Conservation (phyloP, 2,797 vertebrate species). For the Xyrichtys novacula region DNA sequence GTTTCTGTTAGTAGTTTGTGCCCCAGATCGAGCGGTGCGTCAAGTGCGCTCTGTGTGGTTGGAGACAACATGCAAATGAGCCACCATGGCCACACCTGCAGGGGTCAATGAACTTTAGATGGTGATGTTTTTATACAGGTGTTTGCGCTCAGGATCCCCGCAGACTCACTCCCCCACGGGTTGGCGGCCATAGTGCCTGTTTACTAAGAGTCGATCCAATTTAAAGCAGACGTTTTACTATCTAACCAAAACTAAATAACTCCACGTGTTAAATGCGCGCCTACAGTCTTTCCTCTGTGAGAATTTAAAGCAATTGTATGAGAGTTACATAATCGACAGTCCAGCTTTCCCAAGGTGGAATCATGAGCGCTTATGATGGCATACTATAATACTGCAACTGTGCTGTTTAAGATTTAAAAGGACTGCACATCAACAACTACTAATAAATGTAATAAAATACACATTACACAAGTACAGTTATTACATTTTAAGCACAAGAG, state of each 20-base stretch:
- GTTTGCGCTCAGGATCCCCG: slow-evolving; percentile 61
- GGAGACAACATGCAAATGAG: slow-evolving; percentile 30
- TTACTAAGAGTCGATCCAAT: not conserved
- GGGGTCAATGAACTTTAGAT: slow-evolving; percentile 77
- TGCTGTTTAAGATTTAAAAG: too few species aligned
- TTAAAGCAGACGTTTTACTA: not conserved
- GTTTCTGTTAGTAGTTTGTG: not conserved
- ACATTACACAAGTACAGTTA: too few species aligned
- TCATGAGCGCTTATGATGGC: too few species aligned
- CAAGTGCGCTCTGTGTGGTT: not conserved
- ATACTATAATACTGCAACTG: too few species aligned
- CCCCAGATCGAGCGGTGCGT: not conserved
- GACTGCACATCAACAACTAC: too few species aligned
- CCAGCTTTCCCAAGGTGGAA: too few species aligned
- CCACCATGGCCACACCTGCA: slow-evolving; percentile 70
- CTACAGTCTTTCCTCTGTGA: too few species aligned
- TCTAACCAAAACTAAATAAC: not conserved
- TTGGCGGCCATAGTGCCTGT: slow-evolving; percentile 28
- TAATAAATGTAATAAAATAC: too few species aligned
- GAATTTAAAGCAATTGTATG: too few species aligned
- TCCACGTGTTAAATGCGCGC: too few species aligned
- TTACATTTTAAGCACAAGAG: too few species aligned
- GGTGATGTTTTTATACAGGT: slow-evolving; percentile 45
- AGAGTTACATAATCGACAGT: too few species aligned
- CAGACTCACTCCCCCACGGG: slow-evolving; percentile 31